Evolutionary conservation across 2,888 invertebrate genomes (phyloP).

Genomic region (Andrena camellia): DNA sequence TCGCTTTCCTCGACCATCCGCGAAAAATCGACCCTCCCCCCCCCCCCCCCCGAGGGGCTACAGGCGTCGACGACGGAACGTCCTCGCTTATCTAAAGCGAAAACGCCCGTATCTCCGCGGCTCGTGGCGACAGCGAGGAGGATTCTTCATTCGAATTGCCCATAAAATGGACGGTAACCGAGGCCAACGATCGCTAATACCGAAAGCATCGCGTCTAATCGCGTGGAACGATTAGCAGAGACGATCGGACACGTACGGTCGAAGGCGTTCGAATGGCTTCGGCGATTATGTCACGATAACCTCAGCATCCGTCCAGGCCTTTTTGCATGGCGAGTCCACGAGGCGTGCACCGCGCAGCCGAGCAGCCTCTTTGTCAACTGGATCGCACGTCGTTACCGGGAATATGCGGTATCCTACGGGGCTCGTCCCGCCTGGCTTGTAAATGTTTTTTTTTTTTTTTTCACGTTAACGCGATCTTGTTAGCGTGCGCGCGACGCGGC

Average conservation of each 20-base stretch:
- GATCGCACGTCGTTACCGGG: conserved; percentile 52
- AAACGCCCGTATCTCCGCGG: not conserved
- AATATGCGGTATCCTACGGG: conserved; percentile 48
- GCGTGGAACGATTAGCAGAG: not conserved
- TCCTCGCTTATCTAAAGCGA: not conserved
- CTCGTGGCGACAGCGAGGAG: not conserved
- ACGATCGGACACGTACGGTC: not conserved
- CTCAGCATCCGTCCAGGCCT: not conserved
- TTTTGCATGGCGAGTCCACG: conserved; percentile 1
- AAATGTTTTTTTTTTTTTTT: conserved; percentile 38
- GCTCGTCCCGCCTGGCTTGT: conserved; percentile 3
- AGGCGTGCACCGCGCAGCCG: not conserved
- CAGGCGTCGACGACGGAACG: not conserved
- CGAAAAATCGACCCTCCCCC: not conserved
- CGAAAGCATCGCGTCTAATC: conserved; percentile 17
- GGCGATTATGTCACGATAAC: conserved; percentile 47
- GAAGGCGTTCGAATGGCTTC: not conserved
- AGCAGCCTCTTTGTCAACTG: conserved; percentile 51
- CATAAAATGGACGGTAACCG: not conserved
- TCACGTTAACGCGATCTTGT: conserved; percentile 57
- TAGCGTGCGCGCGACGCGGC: conserved; percentile 22
- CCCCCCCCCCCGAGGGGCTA: not conserved
- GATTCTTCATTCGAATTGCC: not conserved
- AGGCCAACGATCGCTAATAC: conserved; percentile 3
- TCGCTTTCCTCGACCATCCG: not conserved